Evolutionary conservation across 2,888 invertebrate species (phyloP).

Genomic region (Dynastes grantii): DNA sequence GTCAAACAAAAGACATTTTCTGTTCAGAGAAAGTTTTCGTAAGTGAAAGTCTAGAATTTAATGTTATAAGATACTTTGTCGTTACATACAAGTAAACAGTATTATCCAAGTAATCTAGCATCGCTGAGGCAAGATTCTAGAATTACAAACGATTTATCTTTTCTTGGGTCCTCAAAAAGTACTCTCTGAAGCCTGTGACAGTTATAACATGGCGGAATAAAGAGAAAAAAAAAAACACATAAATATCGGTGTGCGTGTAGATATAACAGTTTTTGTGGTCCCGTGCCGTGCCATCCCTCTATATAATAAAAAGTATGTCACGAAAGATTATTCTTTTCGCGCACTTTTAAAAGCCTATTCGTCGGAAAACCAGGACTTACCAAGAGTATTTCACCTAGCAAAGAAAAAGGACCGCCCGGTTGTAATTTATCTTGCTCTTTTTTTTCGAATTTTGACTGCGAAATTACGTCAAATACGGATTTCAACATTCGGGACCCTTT

Average conservation of each 20-base stretch:
- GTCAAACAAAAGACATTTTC: too few species aligned
- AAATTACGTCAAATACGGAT: slow-evolving; percentile 36
- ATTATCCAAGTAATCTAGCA: not conserved
- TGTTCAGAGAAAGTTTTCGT: too few species aligned
- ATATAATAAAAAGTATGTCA: slow-evolving; percentile 41
- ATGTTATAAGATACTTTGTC: not conserved
- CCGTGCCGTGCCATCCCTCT: slow-evolving; percentile 14
- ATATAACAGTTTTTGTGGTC: slow-evolving; percentile 39
- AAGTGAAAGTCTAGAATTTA: not conserved
- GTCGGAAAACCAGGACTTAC: slow-evolving; percentile 26
- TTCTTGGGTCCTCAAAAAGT: slow-evolving; percentile 20
- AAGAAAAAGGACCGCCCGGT: not conserved
- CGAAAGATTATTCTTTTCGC: slow-evolving; percentile 33
- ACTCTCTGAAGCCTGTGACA: slow-evolving; percentile 24
- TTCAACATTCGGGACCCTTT: slow-evolving; percentile 17
- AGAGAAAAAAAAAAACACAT: slow-evolving; percentile 28
- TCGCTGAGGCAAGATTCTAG: slow-evolving; percentile 28
- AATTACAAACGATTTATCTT: slow-evolving; percentile 41
- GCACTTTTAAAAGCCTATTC: slow-evolving; percentile 37
- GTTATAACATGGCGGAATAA: slow-evolving; percentile 30
- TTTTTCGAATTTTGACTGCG: slow-evolving; percentile 41
- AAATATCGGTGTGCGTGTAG: slow-evolving; percentile 45
- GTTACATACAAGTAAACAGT: not conserved
- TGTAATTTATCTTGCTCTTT: slow-evolving; percentile 38
- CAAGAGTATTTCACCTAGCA: slow-evolving; percentile 17